Percentiles rank a stretch among this genome's conserved stretches.
These are phyloP conservation scores for Myotis daubentonii DNA, from an alignment of 2,797 vertebrate species.

Conservation along the genomic window DNA sequence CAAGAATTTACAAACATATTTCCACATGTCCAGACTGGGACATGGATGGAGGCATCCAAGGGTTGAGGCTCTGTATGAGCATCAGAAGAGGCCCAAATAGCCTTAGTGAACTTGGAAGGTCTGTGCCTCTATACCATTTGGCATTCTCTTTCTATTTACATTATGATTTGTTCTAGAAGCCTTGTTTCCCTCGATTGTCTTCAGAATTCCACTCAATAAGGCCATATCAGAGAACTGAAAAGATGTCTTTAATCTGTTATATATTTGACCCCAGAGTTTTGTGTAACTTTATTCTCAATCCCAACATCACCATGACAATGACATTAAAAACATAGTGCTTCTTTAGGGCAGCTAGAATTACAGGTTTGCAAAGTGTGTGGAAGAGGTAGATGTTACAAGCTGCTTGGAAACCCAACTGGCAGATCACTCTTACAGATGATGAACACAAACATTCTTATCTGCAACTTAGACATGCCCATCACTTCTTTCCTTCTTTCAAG, in stretches of 20 bases:
- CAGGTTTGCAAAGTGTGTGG: not conserved
- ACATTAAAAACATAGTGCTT: not conserved
- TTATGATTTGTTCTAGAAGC: not conserved
- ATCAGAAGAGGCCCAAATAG: constrained; percentile 2
- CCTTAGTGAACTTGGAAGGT: not conserved
- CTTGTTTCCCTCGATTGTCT: not conserved
- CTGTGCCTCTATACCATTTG: not conserved
- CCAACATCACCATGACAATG: not conserved
- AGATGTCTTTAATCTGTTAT: not conserved
- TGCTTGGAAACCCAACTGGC: not conserved
- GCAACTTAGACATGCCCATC: not conserved
- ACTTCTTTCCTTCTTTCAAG: not conserved
- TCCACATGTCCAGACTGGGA: constrained; percentile 46
- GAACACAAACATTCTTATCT: not conserved
- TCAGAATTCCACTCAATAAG: not conserved
- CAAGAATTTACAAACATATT: constrained; percentile 71
- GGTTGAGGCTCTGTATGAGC: not conserved
- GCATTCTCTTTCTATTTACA: not conserved
- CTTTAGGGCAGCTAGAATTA: not conserved
- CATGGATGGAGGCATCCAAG: not conserved
- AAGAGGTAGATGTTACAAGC: not conserved
- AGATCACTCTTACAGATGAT: not conserved
- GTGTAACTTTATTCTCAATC: not conserved
- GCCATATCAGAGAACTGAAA: not conserved
- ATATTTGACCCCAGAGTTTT: not conserved